These are phyloP conservation scores for Luidia sarsii DNA, from an alignment of 53 echinoderm and acorn worm genomes.

Conservation along the genomic window DNA sequence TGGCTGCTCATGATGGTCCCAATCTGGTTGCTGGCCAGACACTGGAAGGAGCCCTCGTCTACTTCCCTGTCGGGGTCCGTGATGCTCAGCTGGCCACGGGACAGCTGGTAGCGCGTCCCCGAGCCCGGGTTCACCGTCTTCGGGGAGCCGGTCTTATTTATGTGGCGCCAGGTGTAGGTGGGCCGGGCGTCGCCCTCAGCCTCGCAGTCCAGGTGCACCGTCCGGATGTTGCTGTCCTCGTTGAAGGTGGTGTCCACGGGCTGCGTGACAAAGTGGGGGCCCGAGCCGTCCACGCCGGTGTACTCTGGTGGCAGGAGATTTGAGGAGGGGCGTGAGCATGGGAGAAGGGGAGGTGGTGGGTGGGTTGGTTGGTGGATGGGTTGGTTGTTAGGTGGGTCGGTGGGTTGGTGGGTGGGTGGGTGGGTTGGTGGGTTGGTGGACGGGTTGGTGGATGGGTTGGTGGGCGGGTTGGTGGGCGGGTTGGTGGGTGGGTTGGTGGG, in stretches of 20 bases:
- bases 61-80: not conserved
- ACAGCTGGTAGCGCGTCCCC: constrained; percentile 26
- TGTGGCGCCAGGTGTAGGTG: constrained; percentile 51
- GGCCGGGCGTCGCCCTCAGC: constrained; percentile 42
- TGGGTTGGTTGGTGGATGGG: too few relatives aligned
- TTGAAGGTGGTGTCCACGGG: constrained; percentile 63
- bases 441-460: too few relatives aligned
- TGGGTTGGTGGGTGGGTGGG: too few relatives aligned
- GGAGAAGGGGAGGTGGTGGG: too few relatives aligned
- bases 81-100: constrained; percentile 63
- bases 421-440: too few relatives aligned
- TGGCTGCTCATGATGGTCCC: constrained; percentile 60
- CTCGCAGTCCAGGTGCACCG: constrained; percentile 60
- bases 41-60: constrained; percentile 65
- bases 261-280: constrained; percentile 59
- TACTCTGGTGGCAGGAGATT: not conserved
- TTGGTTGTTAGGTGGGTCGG: too few relatives aligned
- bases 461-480: too few relatives aligned
- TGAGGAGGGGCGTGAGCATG: too few relatives aligned
- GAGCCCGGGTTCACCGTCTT: not conserved
- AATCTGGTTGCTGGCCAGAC: constrained; percentile 50
- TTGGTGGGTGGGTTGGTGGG: too few relatives aligned
- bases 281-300: constrained; percentile 28
- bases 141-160: constrained; percentile 20
- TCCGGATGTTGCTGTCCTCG: constrained; percentile 29